Conservation (phyloP, 2,888 invertebrate species). For the Fissipunctia ypsillon region DNA sequence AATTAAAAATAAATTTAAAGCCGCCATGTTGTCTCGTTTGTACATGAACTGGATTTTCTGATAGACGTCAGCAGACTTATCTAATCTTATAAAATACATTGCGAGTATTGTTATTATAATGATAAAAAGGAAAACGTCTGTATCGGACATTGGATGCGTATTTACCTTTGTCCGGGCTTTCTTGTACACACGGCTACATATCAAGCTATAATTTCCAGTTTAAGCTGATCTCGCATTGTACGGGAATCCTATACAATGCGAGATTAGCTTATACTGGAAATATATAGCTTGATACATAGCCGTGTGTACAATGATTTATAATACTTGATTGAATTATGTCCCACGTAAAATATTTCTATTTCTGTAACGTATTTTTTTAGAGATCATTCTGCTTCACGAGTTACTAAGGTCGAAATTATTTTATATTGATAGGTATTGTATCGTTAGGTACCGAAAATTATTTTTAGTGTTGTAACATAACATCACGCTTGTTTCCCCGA, state of each 20-base stretch:
- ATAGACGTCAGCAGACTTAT: constrained; percentile 22
- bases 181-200: background rate
- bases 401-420: background rate
- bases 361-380: background rate
- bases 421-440: background rate
- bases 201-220: too few relatives aligned
- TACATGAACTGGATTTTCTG: constrained; percentile 33
- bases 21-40: constrained; percentile 55
- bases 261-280: too few relatives aligned
- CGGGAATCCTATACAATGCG: too few relatives aligned
- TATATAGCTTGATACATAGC: too few relatives aligned
- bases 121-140: constrained; percentile 20
- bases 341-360: constrained; percentile 20
- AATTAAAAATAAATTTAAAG: constrained; percentile 26
- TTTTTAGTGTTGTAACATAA: background rate
- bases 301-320: too few relatives aligned
- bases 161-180: constrained; percentile 9
- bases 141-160: background rate
- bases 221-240: too few relatives aligned
- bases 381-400: background rate
- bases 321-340: constrained; percentile 15
- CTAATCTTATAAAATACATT: constrained; percentile 37
- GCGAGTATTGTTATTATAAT: constrained; percentile 20
- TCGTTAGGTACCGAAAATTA: background rate
- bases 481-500: too few relatives aligned